Conservation (phyloP, 2,113 vertebrate genomes). For the Ailuropoda melanoleuca region DNA sequence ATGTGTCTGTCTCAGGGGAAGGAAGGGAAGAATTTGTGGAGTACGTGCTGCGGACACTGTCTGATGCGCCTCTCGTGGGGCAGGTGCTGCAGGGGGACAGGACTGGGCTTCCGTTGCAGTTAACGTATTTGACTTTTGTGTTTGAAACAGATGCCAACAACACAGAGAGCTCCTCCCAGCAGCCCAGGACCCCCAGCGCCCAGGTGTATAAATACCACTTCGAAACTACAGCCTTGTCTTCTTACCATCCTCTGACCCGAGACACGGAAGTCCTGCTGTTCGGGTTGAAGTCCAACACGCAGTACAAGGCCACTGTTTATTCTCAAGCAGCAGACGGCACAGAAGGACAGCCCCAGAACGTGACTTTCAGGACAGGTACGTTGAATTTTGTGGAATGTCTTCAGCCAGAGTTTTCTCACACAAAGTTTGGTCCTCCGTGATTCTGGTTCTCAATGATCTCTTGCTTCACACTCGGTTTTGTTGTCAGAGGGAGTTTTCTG, state of each 20-base stretch:
- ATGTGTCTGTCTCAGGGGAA: not conserved
- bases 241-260: not conserved
- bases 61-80: not conserved
- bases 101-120: not conserved
- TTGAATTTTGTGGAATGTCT: not conserved
- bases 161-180: not conserved
- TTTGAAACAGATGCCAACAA: constrained; percentile 7
- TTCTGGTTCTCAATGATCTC: not conserved
- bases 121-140: not conserved
- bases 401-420: not conserved
- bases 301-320: constrained; percentile 26
- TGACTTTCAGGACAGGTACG: constrained; percentile 55
- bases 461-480: not conserved
- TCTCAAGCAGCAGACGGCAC: not conserved
- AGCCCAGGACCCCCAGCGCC: rapidly evolving
- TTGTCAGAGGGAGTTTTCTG: not conserved
- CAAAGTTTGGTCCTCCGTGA: not conserved
- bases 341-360: not conserved
- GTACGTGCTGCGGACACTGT: not conserved
- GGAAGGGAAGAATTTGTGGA: not conserved
- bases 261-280: not conserved
- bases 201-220: rapidly evolving
- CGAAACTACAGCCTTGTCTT: rapidly evolving
- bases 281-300: not conserved
- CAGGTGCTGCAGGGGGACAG: not conserved